Conservation (phyloP, 2,797 vertebrate species). For the Chloroceryle amazona region DNA sequence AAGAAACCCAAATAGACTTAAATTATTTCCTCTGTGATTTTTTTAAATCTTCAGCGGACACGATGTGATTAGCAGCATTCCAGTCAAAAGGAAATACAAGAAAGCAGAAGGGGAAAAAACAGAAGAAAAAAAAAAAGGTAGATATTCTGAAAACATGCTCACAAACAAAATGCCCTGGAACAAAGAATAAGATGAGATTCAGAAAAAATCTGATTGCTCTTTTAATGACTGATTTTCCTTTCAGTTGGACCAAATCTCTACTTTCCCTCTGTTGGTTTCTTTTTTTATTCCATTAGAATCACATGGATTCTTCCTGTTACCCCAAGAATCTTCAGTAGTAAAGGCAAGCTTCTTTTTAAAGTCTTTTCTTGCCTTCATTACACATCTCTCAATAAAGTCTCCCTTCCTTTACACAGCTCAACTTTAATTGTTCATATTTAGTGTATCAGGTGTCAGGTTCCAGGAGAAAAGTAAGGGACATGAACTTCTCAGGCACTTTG, state of each 20-base stretch:
- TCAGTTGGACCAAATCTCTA: background rate
- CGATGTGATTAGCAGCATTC: background rate
- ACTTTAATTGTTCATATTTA: background rate
- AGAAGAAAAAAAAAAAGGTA: no score
- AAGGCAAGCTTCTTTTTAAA: background rate
- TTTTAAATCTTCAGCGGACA: background rate
- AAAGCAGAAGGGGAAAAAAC: background rate
- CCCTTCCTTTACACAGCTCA: background rate
- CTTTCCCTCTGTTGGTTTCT: background rate
- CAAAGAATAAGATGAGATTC: background rate
- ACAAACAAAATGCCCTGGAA: background rate
- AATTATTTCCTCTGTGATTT: background rate
- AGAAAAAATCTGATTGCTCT: background rate
- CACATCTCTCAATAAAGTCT: background rate
- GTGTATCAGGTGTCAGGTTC: background rate
- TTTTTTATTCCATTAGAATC: background rate
- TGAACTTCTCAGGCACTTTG: background rate
- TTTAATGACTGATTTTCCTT: background rate
- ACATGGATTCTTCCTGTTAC: background rate
- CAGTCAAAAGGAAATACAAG: background rate
- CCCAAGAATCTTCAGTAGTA: background rate
- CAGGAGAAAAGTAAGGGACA: background rate
- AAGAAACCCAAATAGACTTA: background rate
- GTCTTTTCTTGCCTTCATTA: background rate
- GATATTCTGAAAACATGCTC: background rate